These are phyloP conservation scores for Rhynchopsitta pachyrhyncha DNA, from an alignment of 2,113 vertebrate genomes.

Conservation along the genomic window DNA sequence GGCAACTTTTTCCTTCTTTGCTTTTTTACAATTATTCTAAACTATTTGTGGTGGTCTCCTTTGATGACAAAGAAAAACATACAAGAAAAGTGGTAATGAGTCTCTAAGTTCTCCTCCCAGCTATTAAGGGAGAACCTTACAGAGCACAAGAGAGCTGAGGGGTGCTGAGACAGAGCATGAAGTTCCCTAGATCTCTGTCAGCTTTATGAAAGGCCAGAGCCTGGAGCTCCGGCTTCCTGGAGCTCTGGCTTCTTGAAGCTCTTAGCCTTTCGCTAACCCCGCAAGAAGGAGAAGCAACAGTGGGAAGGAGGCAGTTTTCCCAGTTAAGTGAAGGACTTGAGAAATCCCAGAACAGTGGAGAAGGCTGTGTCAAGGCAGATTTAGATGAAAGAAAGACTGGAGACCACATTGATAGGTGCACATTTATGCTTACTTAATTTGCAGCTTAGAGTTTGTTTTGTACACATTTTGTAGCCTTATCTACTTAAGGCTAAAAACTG, in stretches of 20 bases:
- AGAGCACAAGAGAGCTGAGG: background rate
- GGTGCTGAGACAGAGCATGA: background rate
- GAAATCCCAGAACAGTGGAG: background rate
- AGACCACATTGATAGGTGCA: accelerated
- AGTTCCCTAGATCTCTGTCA: background rate
- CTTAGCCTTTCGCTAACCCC: background rate
- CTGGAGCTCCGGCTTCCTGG: background rate
- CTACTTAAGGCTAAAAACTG: background rate
- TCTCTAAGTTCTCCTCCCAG: background rate
- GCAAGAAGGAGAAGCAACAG: background rate
- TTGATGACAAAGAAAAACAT: background rate
- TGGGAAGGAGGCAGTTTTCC: background rate
- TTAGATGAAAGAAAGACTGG: background rate
- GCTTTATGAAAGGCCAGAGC: background rate
- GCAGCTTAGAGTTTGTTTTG: background rate
- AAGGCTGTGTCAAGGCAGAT: background rate
- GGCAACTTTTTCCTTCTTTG: background rate
- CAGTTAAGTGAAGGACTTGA: background rate
- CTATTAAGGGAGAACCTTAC: background rate
- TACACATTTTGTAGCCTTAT: background rate
- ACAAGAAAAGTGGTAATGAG: background rate
- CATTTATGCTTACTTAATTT: background rate
- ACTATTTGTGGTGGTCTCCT: background rate
- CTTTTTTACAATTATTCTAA: background rate
- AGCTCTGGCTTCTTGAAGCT: background rate